phyloP scores from a whole-genome alignment of 2,888 invertebrate genomes.

The Eupelmus urozonus region DNA sequence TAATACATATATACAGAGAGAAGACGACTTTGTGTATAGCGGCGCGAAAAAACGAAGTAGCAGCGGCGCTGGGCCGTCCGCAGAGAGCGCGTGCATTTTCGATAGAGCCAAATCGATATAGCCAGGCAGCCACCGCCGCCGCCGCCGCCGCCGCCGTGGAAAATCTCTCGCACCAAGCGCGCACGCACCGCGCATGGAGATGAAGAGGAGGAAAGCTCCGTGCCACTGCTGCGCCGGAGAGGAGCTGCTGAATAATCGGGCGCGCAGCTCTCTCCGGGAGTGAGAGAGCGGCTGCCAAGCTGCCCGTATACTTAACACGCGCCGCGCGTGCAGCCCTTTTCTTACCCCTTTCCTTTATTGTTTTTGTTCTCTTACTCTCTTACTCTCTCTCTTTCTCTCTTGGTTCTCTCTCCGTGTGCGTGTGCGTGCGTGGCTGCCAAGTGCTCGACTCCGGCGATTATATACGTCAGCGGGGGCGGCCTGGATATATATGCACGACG shows the following conservation, averaged over 20 bases:
- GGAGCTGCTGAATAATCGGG: background rate
- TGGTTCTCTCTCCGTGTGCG: too few relatives aligned
- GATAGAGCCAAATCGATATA: constrained; percentile 35
- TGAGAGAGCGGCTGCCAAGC: too few relatives aligned
- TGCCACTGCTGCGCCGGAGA: constrained; percentile 2
- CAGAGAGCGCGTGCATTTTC: constrained; percentile 18
- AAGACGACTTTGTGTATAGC: background rate
- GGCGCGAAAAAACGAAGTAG: background rate
- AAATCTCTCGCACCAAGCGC: too few relatives aligned
- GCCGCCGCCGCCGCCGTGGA: too few relatives aligned
- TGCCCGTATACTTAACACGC: too few relatives aligned
- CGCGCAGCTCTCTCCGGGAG: constrained; percentile 2
- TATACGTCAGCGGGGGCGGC: too few relatives aligned
- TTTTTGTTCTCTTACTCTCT: too few relatives aligned
- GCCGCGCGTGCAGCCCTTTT: background rate
- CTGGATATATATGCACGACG: too few relatives aligned
- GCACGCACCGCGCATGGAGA: constrained; percentile 14
- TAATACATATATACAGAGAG: too few relatives aligned
- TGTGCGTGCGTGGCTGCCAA: too few relatives aligned
- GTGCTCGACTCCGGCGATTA: too few relatives aligned
- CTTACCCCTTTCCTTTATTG: background rate
- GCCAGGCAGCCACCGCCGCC: background rate
- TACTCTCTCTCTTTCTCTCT: too few relatives aligned
- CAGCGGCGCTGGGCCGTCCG: background rate
- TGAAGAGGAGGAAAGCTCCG: background rate